Evolutionary conservation across 2,888 invertebrate species (phyloP).

Genomic region (Psococerastis gibbosa): DNA sequence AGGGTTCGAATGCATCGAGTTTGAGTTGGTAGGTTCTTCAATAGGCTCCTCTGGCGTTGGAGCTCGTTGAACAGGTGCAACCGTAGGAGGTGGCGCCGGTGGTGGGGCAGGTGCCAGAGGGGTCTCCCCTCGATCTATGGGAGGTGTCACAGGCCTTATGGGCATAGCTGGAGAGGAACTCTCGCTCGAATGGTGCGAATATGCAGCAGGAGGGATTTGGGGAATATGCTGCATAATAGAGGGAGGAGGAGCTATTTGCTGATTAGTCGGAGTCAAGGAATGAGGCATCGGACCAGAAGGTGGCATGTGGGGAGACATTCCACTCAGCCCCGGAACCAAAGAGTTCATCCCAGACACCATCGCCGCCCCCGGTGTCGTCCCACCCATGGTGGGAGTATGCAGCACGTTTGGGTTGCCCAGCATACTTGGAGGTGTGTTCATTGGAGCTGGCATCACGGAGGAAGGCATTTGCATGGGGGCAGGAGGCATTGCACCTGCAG

Average conservation of each 20-base stretch:
- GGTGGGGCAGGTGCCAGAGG: not conserved
- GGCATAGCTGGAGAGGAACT: not conserved
- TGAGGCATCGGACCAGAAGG: not conserved
- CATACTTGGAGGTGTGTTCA: slow-evolving; percentile 2
- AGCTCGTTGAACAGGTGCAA: slow-evolving; percentile 15
- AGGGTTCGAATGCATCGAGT: not conserved
- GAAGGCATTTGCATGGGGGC: slow-evolving; percentile 6
- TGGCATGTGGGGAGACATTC: slow-evolving; percentile 3
- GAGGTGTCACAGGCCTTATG: not conserved
- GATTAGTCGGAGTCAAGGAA: slow-evolving; percentile 13
- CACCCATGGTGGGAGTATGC: slow-evolving; percentile 1
- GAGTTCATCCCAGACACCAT: slow-evolving; percentile 1
- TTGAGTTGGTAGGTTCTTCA: not conserved
- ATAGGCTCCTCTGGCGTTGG: slow-evolving; percentile 16
- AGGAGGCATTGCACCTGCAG: not conserved
- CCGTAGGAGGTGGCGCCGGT: slow-evolving; percentile 10
- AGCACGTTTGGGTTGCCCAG: not conserved
- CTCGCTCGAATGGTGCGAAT: not conserved
- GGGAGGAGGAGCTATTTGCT: slow-evolving; percentile 15
- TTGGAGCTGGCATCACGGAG: not conserved
- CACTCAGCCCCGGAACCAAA: not conserved
- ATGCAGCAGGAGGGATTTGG: not conserved
- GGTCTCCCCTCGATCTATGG: not conserved
- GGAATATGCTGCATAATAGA: slow-evolving; percentile 12
- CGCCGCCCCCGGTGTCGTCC: not conserved